These are phyloP conservation scores for Oplegnathus fasciatus DNA, from an alignment of 2,113 vertebrate species.

Conservation along the genomic window DNA sequence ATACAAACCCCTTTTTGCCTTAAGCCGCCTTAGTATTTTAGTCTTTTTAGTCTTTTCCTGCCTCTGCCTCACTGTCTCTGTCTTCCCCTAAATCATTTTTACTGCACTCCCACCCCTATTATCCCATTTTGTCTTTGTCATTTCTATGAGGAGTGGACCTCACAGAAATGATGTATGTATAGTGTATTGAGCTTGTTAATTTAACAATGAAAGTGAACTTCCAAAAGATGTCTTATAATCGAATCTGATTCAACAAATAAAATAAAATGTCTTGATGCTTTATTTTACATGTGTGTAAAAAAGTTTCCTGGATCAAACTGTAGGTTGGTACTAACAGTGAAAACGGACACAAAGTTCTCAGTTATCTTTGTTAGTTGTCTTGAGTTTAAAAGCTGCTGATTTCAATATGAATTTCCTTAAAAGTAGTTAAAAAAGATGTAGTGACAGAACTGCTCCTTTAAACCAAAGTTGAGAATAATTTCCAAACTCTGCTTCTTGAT, in stretches of 20 bases:
- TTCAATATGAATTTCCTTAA: background rate
- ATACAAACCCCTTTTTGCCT: slow-evolving; percentile 3
- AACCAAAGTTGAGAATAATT: background rate
- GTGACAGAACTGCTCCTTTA: background rate
- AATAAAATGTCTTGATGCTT: background rate
- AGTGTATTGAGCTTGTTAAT: background rate
- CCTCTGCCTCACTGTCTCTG: slow-evolving; percentile 9
- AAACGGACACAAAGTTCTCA: background rate
- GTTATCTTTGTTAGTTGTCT: background rate
- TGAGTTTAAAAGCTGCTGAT: background rate
- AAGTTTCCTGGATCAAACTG: background rate
- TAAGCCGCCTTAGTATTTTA: background rate
- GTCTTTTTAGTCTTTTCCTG: slow-evolving; percentile 5
- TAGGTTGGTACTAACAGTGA: background rate
- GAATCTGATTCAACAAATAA: background rate
- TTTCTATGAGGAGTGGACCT: slow-evolving; percentile 5
- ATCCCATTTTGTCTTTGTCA: slow-evolving; percentile 15
- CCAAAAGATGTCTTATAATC: background rate
- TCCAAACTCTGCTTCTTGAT: background rate
- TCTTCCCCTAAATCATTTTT: slow-evolving; percentile 27
- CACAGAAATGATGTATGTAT: background rate
- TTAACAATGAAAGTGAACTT: background rate
- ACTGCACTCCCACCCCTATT: slow-evolving; percentile 1
- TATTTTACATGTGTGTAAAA: background rate
- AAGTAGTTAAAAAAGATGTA: background rate